Evolutionary conservation across 2,797 vertebrate genomes (phyloP), one percentile per base, ranked within the genome.

Genomic region (Florisuga fusca): DNA sequence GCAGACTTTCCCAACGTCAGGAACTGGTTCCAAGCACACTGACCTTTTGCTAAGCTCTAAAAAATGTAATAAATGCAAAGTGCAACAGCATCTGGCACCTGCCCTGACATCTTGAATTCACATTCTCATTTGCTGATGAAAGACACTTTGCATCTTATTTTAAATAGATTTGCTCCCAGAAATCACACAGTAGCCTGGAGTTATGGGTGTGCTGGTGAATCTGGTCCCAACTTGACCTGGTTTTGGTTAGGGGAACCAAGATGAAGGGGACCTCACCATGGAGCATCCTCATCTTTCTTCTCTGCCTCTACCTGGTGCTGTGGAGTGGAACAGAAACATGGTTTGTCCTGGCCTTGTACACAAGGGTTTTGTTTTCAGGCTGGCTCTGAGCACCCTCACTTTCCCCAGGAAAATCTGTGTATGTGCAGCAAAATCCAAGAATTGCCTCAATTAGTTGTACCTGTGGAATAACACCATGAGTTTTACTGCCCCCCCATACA

Each of bases 11-110:
- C 85, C 66, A 53, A 87, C 84, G 59, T 27, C 69, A n/a, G 80
- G 74, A 94, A 59, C 71, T 34, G 41, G 87, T 86, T 91, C 89
- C 94, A 91, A 94, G 77, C 79, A 59, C 41, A 23, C 43, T 84
- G 82, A 88, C 94, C 87, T 93, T 94, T 93, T 38, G 23, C 91
- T 95, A 90, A 96, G 94, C 82, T 84, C 85, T 50, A 75, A 95
- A 94, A 93, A 88, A 95, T 94, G 66, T 73, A 76, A 82, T 54
- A 71, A 88, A 94, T 27, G 68, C 73, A 36, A 90, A 96, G 62
- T 41, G 59, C 53, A 59, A 74, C 71, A 74, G 89, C 89, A 71
- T 71, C 74, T 96, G 94, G 95, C 95, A 86, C 79, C 59, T 87
- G 71, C 91, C 69, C 80, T 14, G 10, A 45, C 77, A 62, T 84